Evolutionary conservation across 2,113 vertebrate species (phyloP).

Genomic region (Sturnira hondurensis): DNA sequence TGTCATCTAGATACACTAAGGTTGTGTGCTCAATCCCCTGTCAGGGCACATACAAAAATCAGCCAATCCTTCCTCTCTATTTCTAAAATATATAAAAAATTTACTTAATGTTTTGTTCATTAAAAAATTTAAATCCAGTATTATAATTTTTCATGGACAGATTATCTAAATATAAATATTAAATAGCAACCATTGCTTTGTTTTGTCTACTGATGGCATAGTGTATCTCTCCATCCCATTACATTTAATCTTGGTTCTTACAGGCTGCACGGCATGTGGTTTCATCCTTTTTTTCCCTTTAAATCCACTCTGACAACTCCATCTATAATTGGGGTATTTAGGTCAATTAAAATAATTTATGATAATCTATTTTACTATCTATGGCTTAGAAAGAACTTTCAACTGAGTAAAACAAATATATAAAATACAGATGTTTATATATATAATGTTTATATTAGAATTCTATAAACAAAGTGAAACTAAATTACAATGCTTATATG

Average conservation of each 20-base stretch:
- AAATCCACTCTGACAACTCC: background rate
- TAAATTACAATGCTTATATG: background rate
- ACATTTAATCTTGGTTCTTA: background rate
- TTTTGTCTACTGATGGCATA: background rate
- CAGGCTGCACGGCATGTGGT: background rate
- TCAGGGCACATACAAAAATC: too few relatives aligned
- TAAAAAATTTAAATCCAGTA: background rate
- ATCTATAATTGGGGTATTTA: background rate
- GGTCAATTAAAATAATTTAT: background rate
- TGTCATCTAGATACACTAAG: too few relatives aligned
- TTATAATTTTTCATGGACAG: background rate
- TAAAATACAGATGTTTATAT: background rate
- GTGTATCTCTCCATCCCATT: background rate
- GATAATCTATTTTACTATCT: background rate
- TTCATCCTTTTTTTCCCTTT: background rate
- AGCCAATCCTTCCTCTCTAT: too few relatives aligned
- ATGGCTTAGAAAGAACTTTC: background rate
- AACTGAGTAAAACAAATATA: background rate
- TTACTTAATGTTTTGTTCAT: background rate
- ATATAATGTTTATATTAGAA: background rate
- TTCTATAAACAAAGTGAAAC: background rate
- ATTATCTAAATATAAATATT: background rate
- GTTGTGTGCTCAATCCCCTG: too few relatives aligned
- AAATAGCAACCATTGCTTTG: background rate
- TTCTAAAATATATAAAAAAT: too few relatives aligned